Evolutionary conservation across 2,797 vertebrate species (phyloP).

Genomic region (Eupleurogrammus muticus): DNA sequence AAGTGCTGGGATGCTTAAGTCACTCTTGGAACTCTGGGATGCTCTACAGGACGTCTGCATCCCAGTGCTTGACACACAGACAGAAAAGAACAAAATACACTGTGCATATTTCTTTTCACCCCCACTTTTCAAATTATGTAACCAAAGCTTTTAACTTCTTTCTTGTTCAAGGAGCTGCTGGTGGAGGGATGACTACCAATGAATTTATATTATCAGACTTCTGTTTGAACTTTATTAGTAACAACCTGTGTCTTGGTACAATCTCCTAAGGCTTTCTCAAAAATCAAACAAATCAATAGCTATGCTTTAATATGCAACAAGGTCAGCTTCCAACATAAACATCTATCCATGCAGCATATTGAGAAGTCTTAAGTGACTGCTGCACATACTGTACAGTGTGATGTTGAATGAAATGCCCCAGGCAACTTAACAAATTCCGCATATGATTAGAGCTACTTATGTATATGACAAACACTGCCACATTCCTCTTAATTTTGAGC

Average conservation of each 20-base stretch:
- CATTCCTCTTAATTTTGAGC: conserved; percentile 36
- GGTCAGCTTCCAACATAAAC: conserved; percentile 31
- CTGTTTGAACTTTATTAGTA: conserved; percentile 42
- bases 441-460: conserved; percentile 62
- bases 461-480: conserved; percentile 61
- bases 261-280: conserved; percentile 32
- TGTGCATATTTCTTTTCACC: conserved; percentile 22
- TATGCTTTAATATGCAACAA: conserved; percentile 42
- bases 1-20: too few relatives aligned
- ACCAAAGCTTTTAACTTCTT: conserved; percentile 10
- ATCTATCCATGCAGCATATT: conserved; percentile 38
- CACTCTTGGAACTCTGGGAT: too few relatives aligned
- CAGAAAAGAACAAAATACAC: conserved; percentile 6
- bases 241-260: background rate
- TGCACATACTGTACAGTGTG: conserved; percentile 41
- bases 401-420: conserved; percentile 54
- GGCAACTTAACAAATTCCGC: conserved; percentile 55
- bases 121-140: conserved; percentile 7
- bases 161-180: conserved; percentile 14
- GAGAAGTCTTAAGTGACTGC: conserved; percentile 36
- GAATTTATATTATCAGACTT: conserved; percentile 12
- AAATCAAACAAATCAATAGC: conserved; percentile 62
- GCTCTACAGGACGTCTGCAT: too few relatives aligned
- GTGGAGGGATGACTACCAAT: conserved; percentile 17
- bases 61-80: conserved; percentile 9